A percentile compares a stretch with the other conserved stretches of the same genome.
These are phyloP conservation scores for Mustelus asterias DNA, from an alignment of 2,113 vertebrate species.

Conservation along the genomic window DNA sequence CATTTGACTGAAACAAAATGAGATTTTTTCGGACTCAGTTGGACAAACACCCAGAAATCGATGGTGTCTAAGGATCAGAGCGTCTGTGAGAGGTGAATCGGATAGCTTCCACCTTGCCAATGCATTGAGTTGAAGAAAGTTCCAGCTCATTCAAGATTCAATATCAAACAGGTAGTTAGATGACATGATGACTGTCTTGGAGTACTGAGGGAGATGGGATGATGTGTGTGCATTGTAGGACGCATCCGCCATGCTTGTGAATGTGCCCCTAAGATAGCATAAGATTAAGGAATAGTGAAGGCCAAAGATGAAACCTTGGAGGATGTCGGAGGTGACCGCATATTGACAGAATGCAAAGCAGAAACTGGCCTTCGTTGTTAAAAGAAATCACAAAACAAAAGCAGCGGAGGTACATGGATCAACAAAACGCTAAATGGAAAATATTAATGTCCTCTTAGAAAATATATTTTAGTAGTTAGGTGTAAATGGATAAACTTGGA, in stretches of 20 bases:
- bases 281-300: background rate
- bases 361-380: background rate
- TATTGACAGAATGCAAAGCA: background rate
- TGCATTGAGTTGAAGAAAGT: background rate
- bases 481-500: background rate
- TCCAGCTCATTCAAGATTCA: background rate
- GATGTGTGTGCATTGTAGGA: background rate
- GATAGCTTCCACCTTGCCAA: background rate
- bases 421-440: background rate
- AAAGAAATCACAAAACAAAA: background rate
- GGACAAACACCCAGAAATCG: background rate
- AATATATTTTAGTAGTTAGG: background rate
- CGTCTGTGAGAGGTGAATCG: background rate
- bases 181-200: background rate
- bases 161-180: background rate
- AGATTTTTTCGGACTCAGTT: background rate
- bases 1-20: background rate
- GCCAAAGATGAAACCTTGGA: background rate
- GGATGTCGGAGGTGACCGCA: background rate
- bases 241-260: background rate
- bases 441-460: background rate
- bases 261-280: background rate
- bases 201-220: background rate
- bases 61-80: background rate
- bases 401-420: background rate